Evolutionary conservation across 64 coral and sea anemone genomes (phyloP), one percentile per base, ranked within the genome.

Genomic region (Catalaphyllia jardinei): DNA sequence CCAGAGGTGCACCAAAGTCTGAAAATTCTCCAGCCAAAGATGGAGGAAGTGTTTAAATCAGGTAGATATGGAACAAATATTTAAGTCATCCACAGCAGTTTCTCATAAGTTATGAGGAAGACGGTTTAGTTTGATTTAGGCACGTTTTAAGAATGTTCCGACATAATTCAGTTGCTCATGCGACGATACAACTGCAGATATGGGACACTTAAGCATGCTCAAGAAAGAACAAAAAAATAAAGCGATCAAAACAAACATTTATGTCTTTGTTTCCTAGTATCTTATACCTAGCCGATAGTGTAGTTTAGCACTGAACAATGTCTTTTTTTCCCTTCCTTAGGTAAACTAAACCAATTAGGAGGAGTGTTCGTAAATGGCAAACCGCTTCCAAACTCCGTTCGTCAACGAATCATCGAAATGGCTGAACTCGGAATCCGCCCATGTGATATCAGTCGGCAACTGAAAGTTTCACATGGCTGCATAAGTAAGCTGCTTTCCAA

Each of bases 321-420:
- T n/a, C 25, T 77, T 54, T 33, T 51, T 77, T 76, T 64, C 60
- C 25, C 42, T 84, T 55, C 62, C 33, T 75, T 50, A 83, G 95
- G 95, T 42, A 91, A 93, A 49, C 27, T 96, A 12, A 96, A 96
- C 67, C 95, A 96, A 38, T 83, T 96, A 67, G 95, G 95, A 29
- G 95, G 95, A 35, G 88, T 96, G 51, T 96, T 96, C 73, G 92
- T 96, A 24, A 96, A 96, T 57, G 95, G 95, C 3, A 96, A 96
- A 33, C 95, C 95, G 19, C 88, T 96, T 52, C 95, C 95, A 90
- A 88, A 81, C 29, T 63, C 83, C 22, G 95, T 96, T 62, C 95
- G 95, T 60, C 88, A 93, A 71, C 64, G 76, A 79, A 96, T 96
- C 16, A 88, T 96, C 20, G 88, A 96, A 25, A 93, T 96, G 95